Evolutionary conservation across 2,113 vertebrate species (phyloP), one percentile per base, ranked within the genome.

Genomic region (Pterocles gutturalis): DNA sequence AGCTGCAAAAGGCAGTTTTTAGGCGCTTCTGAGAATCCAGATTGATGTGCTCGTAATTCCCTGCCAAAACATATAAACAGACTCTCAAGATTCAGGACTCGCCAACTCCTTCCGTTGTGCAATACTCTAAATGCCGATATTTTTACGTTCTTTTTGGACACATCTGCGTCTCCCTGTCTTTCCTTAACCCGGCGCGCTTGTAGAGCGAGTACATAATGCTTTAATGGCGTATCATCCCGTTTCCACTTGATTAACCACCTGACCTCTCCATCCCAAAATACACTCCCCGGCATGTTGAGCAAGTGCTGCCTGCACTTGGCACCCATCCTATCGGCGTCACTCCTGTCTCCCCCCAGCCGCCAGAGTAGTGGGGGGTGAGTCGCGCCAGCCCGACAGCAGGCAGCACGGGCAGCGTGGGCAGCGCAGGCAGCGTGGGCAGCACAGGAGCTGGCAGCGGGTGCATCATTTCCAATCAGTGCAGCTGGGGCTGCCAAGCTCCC

Each of bases 11-110:
- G 15, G 4, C 19, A 24, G 7, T 20, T 83, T 92, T 54, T 38
- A 77, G 79, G 43, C 4, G 3, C 17, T 75, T 60, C 55, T 3
- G 34, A 78, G 73, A 25, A 13, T 17, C 57, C 2, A 0, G 10
- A 18, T 34, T 13, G 41, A 57, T 0, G 3, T 36, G 43, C 18
- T 45, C 0, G 0, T 17, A 60, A 34, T 29, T 92, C 53, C 48
- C 43, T 29, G 86, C 53, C 38, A 62, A 58, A 15, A 38, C 10
- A 64, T 26, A 72, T 69, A 45, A 67, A 21, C 17, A n/a, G 70
- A 7, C 25, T 64, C 5, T 38, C 43, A 31, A 41, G 43, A 45
- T 36, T 3, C 65, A 55, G 41, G 62, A 21, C 45, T 82, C 9
- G 3, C 33, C 80, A 78, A 60, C 78, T 55, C 36, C 36, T 87